These are phyloP conservation scores for Danio tinwini DNA, from an alignment of 2,797 vertebrate genomes.

Conservation along the genomic window DNA sequence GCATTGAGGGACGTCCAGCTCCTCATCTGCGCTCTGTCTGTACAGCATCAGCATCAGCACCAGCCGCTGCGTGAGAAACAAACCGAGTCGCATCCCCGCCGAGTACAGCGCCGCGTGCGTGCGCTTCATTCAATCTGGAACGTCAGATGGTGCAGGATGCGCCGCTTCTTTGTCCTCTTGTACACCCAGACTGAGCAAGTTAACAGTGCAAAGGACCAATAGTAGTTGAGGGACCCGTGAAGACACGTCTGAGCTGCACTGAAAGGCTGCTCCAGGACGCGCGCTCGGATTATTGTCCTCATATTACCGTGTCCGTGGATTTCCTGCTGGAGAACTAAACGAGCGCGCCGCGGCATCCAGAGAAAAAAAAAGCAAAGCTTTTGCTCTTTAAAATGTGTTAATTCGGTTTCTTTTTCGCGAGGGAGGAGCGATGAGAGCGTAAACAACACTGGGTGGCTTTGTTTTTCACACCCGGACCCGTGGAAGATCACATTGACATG, in stretches of 20 bases:
- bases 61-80: conserved; percentile 68
- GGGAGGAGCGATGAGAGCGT: conserved; percentile 63
- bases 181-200: conserved; percentile 46
- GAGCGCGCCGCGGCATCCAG: neutral
- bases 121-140: conserved; percentile 67
- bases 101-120: conserved; percentile 72
- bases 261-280: conserved; percentile 39
- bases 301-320: conserved; percentile 1
- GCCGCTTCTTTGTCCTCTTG: conserved; percentile 56
- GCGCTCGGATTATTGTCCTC: conserved; percentile 36
- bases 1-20: conserved; percentile 41
- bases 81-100: conserved; percentile 74
- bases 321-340: neutral
- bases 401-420: conserved; percentile 34
- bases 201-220: conserved; percentile 27
- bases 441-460: conserved; percentile 66
- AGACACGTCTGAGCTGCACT: conserved; percentile 32
- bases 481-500: conserved; percentile 51
- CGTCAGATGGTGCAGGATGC: conserved; percentile 72
- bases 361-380: conserved; percentile 32
- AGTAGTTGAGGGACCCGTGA: conserved; percentile 31
- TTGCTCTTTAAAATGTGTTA: conserved; percentile 17
- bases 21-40: conserved; percentile 53
- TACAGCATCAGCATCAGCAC: conserved; percentile 55
- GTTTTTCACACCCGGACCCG: conserved; percentile 58